Percentiles rank a stretch among this genome's conserved stretches.
Evolutionary conservation across 2,797 vertebrate species (phyloP).

Genomic region (Macroramphosus scolopax): DNA sequence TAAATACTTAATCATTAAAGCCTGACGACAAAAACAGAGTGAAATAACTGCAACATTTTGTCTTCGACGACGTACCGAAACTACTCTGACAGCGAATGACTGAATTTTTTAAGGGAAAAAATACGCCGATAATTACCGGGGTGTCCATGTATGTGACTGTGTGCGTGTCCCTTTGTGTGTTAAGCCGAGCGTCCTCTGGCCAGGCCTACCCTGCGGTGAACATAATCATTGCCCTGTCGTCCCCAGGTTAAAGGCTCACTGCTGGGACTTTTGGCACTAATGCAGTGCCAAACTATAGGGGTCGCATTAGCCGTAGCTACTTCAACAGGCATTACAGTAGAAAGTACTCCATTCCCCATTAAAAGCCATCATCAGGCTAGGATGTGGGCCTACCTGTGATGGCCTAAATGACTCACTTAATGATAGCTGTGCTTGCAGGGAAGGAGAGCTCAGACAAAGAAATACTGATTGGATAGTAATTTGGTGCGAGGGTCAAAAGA

Average conservation of each 20-base stretch:
- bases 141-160: conserved; percentile 45
- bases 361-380: conserved; percentile 66
- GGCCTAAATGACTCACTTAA: conserved; percentile 74
- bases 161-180: conserved; percentile 50
- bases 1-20: background rate
- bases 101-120: conserved; percentile 24
- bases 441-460: conserved; percentile 68
- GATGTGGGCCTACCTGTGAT: conserved; percentile 64
- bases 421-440: conserved; percentile 61
- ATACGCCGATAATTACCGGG: conserved; percentile 43
- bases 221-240: conserved; percentile 75
- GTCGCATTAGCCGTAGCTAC: conserved; percentile 61
- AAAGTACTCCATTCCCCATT: conserved; percentile 58
- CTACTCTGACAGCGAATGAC: background rate
- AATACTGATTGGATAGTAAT: conserved; percentile 73
- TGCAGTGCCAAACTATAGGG: conserved; percentile 71
- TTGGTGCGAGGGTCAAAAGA: conserved; percentile 53
- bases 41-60: background rate
- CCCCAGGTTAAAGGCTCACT: conserved; percentile 71
- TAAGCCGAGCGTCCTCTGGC: conserved; percentile 48
- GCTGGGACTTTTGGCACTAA: conserved; percentile 72
- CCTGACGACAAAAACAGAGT: background rate
- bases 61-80: conserved; percentile 1
- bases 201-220: conserved; percentile 63
- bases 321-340: conserved; percentile 57